Base-by-base conservation (phyloP, 2,888 invertebrate genomes). In the Hypercompe scribonia region DNA sequence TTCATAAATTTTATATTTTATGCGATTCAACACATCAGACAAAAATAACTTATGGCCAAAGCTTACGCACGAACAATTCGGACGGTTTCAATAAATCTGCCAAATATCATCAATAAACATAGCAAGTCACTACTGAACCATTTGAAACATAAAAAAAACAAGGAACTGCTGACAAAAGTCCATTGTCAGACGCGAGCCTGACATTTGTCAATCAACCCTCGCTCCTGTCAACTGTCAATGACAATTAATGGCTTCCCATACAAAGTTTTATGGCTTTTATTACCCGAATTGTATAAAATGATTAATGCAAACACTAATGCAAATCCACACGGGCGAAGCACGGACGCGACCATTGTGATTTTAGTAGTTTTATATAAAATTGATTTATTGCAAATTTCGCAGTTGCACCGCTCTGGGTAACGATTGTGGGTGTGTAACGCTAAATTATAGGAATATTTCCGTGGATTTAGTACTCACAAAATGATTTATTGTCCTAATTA, bases 261-360 rank as follows among this genome's bases (percentile, higher is more conserved):
- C 92, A 94, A 91, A 93, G 92, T 94, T 95, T 94, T 94, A 94
- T 93, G 92, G 94, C 90, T 91, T 92, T 93, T 94, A 94, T 94
- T 94, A 88, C 91, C 86, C 91, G 89, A 85, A 92, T 93, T 94
- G 94, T 94, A 88, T 87, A 89, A 91, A 89, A 95, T 95, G 95
- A 95, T 95, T 95, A 95, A 95, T 95, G 95, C 88, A 94, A 93
- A 92, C 92, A 90, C 95, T 95, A 95, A 95, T 95, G 95, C 95
- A 95, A 95, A 95, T 95, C 94, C 91, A 87, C 86, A 83, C 88
- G 86, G 87, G 81, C 87, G 84, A 83, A 89, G 91, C 95, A 95
- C 95, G 93, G 84, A 87, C 84, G 71, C 81, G 80, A 84, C 78
- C 86, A 89, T 92, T 94, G 92, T 92, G 81, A 86, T 88, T 89